Conservation (phyloP, 2,113 vertebrate genomes). For the Coptodon rendalli region DNA sequence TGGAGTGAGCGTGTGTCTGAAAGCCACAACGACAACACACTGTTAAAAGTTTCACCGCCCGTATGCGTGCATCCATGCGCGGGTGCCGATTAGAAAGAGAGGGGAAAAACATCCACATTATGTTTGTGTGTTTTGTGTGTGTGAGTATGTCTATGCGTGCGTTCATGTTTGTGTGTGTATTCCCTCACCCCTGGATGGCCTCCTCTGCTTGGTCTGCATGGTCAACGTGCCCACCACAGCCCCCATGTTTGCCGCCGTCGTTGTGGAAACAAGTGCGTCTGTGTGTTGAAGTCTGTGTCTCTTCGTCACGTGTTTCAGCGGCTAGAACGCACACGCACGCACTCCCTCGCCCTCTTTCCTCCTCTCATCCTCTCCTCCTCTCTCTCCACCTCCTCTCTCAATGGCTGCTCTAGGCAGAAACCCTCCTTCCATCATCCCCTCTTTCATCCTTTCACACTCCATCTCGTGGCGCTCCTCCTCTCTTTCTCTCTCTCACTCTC, state of each 20-base stretch:
- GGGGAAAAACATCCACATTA: fast-evolving
- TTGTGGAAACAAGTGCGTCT: slow-evolving; percentile 65
- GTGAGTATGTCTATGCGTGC: not conserved
- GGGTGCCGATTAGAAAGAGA: not conserved
- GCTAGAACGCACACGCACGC: not conserved
- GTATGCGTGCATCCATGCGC: not conserved
- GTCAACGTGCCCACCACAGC: slow-evolving; percentile 96
- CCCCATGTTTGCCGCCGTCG: slow-evolving; percentile 81
- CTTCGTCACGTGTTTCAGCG: slow-evolving; percentile 57
- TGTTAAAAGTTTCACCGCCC: slow-evolving; percentile 3
- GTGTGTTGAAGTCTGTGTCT: slow-evolving; percentile 46
- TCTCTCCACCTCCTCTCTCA: slow-evolving; percentile 25
- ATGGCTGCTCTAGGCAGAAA: slow-evolving; percentile 21
- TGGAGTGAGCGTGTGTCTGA: not conserved
- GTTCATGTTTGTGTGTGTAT: slow-evolving; percentile 1
- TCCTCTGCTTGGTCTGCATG: slow-evolving; percentile 91
- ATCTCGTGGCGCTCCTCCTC: slow-evolving; percentile 21
- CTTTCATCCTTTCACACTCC: slow-evolving; percentile 22
- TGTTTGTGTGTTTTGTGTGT: not conserved
- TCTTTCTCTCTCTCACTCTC: not conserved
- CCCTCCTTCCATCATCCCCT: slow-evolving; percentile 30
- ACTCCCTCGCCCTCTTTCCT: slow-evolving; percentile 37
- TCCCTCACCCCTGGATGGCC: slow-evolving; percentile 90
- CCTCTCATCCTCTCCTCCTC: slow-evolving; percentile 22
- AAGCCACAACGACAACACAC: not conserved